Evolutionary conservation across 2,888 invertebrate genomes (phyloP).

Genomic region (Rhogogaster chlorosoma): DNA sequence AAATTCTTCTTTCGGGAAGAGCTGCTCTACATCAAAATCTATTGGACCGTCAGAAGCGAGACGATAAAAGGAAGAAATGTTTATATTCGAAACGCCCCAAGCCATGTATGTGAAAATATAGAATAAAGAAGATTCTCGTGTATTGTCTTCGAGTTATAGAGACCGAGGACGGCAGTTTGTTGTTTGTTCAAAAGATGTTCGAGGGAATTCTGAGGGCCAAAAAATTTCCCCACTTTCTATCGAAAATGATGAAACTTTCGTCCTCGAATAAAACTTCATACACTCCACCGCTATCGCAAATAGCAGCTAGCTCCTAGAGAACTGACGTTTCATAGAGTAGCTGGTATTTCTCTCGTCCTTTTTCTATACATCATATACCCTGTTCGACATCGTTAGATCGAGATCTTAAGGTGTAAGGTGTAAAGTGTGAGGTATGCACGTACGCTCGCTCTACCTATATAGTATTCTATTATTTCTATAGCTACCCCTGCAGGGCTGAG

Average conservation of each 20-base stretch:
- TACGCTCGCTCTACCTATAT: neutral
- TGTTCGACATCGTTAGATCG: neutral
- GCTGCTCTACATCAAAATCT: too few species aligned
- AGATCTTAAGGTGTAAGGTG: neutral
- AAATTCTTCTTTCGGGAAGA: too few species aligned
- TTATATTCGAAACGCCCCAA: too few species aligned
- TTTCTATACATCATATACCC: too few species aligned
- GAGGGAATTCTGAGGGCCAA: neutral
- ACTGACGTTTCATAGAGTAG: neutral
- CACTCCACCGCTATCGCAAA: neutral
- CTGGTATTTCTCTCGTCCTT: neutral
- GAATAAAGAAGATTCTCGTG: neutral
- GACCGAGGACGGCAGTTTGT: neutral
- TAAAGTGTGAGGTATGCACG: neutral
- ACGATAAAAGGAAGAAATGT: too few species aligned
- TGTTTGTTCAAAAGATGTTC: neutral
- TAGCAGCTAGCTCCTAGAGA: neutral
- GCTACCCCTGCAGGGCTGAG: neutral
- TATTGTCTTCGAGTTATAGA: neutral
- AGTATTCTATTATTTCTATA: constrained; percentile 1
- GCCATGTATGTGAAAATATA: neutral
- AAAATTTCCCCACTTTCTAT: neutral
- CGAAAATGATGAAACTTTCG: constrained; percentile 15
- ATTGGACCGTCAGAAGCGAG: too few species aligned
- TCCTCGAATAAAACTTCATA: neutral